A percentile compares a stretch with the other conserved stretches of the same genome.
Conservation (phyloP, 2,113 vertebrate genomes). For the Gavialis gangeticus region DNA sequence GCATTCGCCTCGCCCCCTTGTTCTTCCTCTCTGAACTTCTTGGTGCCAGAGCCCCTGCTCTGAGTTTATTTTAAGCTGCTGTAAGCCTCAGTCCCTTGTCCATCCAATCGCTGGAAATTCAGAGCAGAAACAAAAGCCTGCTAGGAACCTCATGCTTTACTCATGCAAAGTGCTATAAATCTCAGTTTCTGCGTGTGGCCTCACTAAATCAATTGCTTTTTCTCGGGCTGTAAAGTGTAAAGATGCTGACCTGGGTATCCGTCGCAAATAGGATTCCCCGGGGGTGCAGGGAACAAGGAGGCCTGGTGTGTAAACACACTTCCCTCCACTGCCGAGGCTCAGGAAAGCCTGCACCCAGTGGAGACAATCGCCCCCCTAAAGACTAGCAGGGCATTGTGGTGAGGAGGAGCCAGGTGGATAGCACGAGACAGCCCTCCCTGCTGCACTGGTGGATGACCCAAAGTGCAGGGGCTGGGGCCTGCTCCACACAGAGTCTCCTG, state of each 20-base stretch:
- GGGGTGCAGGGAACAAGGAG: background rate
- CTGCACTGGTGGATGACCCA: background rate
- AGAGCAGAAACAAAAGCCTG: background rate
- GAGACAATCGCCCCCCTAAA: background rate
- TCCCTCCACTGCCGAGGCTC: background rate
- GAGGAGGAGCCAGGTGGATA: background rate
- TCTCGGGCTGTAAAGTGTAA: constrained; percentile 28
- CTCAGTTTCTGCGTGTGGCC: constrained; percentile 56
- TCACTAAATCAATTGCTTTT: constrained; percentile 43
- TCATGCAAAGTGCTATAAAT: constrained; percentile 42
- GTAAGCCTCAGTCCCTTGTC: background rate
- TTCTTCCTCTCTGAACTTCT: background rate
- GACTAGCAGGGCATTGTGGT: background rate
- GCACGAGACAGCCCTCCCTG: background rate
- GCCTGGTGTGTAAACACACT: accelerated
- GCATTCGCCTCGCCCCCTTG: background rate
- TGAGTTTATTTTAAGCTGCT: accelerated
- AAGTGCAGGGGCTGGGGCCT: background rate
- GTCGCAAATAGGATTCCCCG: background rate
- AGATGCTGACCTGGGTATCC: constrained; percentile 63
- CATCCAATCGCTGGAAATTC: background rate
- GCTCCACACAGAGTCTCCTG: background rate
- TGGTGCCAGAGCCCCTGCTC: accelerated
- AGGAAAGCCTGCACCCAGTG: background rate
- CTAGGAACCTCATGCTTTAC: background rate